Conservation (phyloP, 2,888 invertebrate species). For the Dyspetes luteomarginatus region DNA sequence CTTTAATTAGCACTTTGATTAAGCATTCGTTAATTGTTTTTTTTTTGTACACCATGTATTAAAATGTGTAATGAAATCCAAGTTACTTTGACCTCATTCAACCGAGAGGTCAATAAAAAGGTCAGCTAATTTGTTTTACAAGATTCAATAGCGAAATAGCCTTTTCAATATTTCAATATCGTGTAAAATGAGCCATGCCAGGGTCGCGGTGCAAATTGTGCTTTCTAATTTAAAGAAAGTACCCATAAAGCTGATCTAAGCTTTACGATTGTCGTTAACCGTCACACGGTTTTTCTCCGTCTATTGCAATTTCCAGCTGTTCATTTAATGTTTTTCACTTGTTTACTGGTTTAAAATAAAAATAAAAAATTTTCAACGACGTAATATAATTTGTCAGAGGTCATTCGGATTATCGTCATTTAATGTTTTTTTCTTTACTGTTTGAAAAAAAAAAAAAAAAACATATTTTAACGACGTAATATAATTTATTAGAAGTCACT, state of each 20-base stretch:
- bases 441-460: neutral
- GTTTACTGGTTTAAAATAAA: too few species aligned
- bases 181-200: conserved; percentile 23
- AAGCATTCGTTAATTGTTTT: too few species aligned
- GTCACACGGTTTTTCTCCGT: conserved; percentile 10
- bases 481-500: neutral
- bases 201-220: neutral
- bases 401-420: too few species aligned
- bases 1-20: too few species aligned
- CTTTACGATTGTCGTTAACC: conserved; percentile 51
- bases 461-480: neutral
- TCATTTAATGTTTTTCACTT: conserved; percentile 6
- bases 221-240: conserved; percentile 49
- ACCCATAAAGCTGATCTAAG: conserved; percentile 30
- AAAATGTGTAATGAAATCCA: neutral
- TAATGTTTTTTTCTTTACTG: neutral
- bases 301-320: conserved; percentile 19
- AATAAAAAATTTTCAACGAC: neutral
- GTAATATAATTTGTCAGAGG: neutral
- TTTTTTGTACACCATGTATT: neutral
- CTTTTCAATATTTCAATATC: conserved; percentile 13
- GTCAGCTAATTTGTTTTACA: neutral
- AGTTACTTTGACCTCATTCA: neutral
- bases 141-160: neutral
- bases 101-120: neutral